Evolutionary conservation across 2,113 vertebrate species (phyloP).

Genomic region (Callionymus lyra): DNA sequence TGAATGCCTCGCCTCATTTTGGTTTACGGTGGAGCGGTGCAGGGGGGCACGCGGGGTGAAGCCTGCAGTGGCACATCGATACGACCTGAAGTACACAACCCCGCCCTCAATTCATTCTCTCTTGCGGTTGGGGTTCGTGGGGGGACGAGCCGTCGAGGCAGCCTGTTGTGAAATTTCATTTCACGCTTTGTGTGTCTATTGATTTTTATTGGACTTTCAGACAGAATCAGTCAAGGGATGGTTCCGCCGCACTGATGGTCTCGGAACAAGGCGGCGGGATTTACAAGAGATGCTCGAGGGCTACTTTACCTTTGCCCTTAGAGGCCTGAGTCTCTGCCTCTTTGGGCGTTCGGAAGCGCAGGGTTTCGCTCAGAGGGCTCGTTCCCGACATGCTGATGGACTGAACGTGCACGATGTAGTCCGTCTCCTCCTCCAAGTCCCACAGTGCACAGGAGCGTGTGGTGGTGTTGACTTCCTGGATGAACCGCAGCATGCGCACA

Average conservation of each 20-base stretch:
- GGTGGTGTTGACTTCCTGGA: conserved; percentile 98
- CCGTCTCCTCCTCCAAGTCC: conserved; percentile 94
- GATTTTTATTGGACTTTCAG: conserved; percentile 48
- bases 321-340: conserved; percentile 86
- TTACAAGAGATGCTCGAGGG: not conserved
- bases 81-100: conserved; percentile 21
- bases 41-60: conserved; percentile 24
- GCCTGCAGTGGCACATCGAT: conserved; percentile 27
- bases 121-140: conserved; percentile 20
- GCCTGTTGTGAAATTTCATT: conserved; percentile 55
- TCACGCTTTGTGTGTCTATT: conserved; percentile 55
- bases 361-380: conserved; percentile 83
- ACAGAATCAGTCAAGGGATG: conserved; percentile 39
- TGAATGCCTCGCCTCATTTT: conserved; percentile 28
- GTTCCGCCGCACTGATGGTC: conserved; percentile 7
- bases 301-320: conserved; percentile 79
- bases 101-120: conserved; percentile 19
- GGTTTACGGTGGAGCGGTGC: conserved; percentile 24
- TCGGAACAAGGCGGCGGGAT: conserved; percentile 8
- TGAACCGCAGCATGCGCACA: conserved; percentile 92
- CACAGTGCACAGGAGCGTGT: conserved; percentile 90
- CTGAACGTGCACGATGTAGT: conserved; percentile 94
- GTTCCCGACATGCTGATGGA: conserved; percentile 85
- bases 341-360: conserved; percentile 85
- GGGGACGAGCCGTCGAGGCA: conserved; percentile 19